Evolutionary conservation across 2,113 vertebrate species (phyloP).

Genomic region (Suricata suricatta): DNA sequence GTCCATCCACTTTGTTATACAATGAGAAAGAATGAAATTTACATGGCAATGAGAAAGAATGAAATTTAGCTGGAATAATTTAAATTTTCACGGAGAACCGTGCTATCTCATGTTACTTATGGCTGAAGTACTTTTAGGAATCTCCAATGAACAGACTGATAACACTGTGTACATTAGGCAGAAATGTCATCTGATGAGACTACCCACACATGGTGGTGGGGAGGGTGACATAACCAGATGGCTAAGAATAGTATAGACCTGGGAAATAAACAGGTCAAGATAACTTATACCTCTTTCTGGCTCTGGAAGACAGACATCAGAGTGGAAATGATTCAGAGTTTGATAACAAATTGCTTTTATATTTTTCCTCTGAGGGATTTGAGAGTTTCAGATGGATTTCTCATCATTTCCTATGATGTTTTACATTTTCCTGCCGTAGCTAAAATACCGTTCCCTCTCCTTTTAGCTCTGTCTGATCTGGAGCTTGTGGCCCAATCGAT

Average conservation of each 20-base stretch:
- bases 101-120: not conserved
- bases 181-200: not conserved
- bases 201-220: not conserved
- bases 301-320: not conserved
- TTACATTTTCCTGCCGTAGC: not conserved
- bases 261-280: not conserved
- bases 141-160: not conserved
- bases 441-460: not conserved
- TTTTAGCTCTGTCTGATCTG: slow-evolving; percentile 48
- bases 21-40: no score
- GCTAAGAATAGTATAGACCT: not conserved
- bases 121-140: not conserved
- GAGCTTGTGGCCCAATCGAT: slow-evolving; percentile 59
- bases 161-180: not conserved
- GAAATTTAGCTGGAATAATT: not conserved
- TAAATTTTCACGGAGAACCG: not conserved
- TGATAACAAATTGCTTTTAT: not conserved
- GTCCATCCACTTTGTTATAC: no score
- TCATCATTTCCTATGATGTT: not conserved
- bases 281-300: not conserved
- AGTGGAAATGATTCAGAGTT: not conserved
- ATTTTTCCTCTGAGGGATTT: not conserved
- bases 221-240: not conserved
- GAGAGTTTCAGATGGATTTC: not conserved
- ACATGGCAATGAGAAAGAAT: no score